Conservation (phyloP, 2,888 invertebrate species). For the Heliconius ethilla region DNA sequence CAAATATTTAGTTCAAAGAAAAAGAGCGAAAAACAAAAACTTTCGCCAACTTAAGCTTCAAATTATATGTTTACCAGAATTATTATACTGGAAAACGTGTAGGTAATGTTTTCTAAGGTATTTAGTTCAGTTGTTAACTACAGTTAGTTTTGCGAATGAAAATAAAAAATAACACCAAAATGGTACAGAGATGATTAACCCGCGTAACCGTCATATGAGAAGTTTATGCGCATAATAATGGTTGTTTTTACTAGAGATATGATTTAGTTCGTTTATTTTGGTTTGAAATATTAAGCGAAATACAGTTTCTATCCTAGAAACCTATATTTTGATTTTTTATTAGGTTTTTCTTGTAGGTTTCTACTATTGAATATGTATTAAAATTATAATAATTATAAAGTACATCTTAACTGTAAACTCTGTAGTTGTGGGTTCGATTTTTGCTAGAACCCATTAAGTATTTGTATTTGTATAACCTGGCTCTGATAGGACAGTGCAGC, state of each 20-base stretch:
- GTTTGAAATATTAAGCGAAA: not conserved
- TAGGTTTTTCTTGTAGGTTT: too few relatives aligned
- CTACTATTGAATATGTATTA: too few relatives aligned
- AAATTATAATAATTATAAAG: too few relatives aligned
- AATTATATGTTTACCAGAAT: slow-evolving; percentile 18
- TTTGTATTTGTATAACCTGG: too few relatives aligned
- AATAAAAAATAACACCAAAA: slow-evolving; percentile 10
- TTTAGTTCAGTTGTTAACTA: slow-evolving; percentile 40
- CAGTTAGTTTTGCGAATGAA: slow-evolving; percentile 40
- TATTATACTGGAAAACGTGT: not conserved
- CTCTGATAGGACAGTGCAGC: too few relatives aligned
- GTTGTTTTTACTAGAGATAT: not conserved
- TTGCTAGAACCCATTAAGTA: too few relatives aligned
- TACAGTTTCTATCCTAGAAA: not conserved
- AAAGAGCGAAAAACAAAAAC: slow-evolving; percentile 1
- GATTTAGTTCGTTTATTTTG: not conserved
- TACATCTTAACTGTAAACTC: too few relatives aligned
- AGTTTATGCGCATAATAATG: slow-evolving; percentile 30
- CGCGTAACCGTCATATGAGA: slow-evolving; percentile 27
- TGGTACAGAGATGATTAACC: slow-evolving; percentile 33
- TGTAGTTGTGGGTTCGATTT: too few relatives aligned
- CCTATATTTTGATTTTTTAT: not conserved
- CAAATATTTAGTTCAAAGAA: not conserved
- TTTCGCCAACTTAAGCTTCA: not conserved
- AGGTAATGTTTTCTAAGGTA: slow-evolving; percentile 24